Evolutionary conservation across 2,888 invertebrate genomes (phyloP), one percentile per base, ranked within the genome.

Genomic region (Drosophila diplacantha): DNA sequence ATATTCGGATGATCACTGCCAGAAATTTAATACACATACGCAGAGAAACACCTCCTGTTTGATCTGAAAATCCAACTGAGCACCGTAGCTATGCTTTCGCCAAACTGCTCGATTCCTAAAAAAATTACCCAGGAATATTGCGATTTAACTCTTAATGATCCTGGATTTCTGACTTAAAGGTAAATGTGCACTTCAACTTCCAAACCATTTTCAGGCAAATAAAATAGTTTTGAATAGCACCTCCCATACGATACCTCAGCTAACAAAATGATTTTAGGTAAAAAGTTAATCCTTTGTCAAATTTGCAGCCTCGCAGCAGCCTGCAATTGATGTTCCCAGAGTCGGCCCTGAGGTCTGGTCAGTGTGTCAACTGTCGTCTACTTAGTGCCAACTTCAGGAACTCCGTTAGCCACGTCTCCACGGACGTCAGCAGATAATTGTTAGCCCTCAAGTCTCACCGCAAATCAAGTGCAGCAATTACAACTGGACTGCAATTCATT

Each of bases 401-500:
- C 16, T 26, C n/a, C 22, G 29, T n/a, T 24, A 38, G 54, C 49
- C 50, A 47, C 72, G 72, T 31, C 55, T 50, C 49, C 52, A 55
- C 75, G 73, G 69, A 57, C 62, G 67, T 69, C 67, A 69, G 55
- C 72, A 69, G 79, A 74, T 83, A 83, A 80, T 83, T 77, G 78
- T 71, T 80, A 71, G 60, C 75, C 81, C 76, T 83, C 73, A 71
- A 69, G 60, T 77, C 38, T 71, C 50, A 81, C 78, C 78, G 73
- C 78, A 83, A 83, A 78, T 78, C 78, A 83, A 78, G 78, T 78
- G 83, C 78, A 78, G 81, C 81, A 83, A 80, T 81, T 83, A 81
- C 73, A 81, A 57, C 75, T 74, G 62, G 61, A 61, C 81, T 74
- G 78, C 83, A 82, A 78, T 78, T 78, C 78, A 82, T 78, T 78